Conservation (phyloP, 1,140 invertebrate species). For the Eufriesea mexicana region DNA sequence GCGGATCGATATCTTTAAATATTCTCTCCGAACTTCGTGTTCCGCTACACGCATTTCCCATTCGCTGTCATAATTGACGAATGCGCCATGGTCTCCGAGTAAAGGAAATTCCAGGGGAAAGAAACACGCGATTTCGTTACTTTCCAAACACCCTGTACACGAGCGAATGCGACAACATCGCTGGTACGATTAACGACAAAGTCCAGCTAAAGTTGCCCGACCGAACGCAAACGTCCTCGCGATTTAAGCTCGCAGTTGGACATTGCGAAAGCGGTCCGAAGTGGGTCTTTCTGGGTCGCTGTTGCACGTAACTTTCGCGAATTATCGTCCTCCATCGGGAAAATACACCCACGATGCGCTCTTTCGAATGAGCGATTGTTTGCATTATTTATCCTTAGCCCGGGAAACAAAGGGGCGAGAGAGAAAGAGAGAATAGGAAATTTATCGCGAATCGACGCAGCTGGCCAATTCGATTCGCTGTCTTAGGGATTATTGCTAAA, state of each 20-base stretch:
- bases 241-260: background rate
- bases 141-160: too few species aligned
- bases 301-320: background rate
- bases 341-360: background rate
- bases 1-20: too few species aligned
- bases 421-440: background rate
- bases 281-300: too few species aligned
- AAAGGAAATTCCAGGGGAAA: too few species aligned
- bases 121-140: too few species aligned
- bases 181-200: background rate
- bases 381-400: background rate
- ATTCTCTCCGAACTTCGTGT: too few species aligned
- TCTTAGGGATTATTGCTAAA: background rate
- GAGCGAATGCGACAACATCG: background rate
- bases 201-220: background rate
- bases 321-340: background rate
- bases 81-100: too few species aligned
- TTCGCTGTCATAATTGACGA: too few species aligned
- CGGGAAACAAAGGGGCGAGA: background rate
- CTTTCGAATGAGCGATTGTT: background rate
- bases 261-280: background rate
- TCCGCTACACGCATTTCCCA: too few species aligned
- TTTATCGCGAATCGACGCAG: conserved; percentile 2
- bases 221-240: background rate
- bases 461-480: background rate